Base-by-base conservation (phyloP, 2,113 vertebrate genomes). In the Emydocephalus ijimae region DNA sequence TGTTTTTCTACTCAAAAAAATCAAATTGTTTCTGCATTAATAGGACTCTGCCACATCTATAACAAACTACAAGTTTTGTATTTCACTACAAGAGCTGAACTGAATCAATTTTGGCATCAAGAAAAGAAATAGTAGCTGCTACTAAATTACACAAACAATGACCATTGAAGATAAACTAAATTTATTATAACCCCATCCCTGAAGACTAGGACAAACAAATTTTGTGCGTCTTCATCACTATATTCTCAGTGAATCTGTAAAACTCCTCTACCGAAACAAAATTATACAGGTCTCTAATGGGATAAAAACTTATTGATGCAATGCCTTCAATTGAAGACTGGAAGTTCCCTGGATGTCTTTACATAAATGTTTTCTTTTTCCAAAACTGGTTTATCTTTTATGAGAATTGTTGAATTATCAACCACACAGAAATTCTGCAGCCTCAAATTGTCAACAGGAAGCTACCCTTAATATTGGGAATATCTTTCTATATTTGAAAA, bases 31-130 rank as follows among this genome's bases (percentile, higher is more conserved):
- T 69, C n/a, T 95, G 64, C 0, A 0, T 6, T 52, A 89, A 26
- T 0, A 0, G 2, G 7, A 11, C 55, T 87, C 20, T 11, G 50
- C 3, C 94, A 48, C 89, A 88, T 34, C 10, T 89, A 29, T 9
- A 45, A 21, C 34, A 6, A 6, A 56, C 3, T 89, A 1, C 69
- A 0, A 0, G n/a, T 45, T 57, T 88, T 55, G 90, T 18, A 88
- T 74, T 2, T 6, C 81, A 57, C 1, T 20, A 89, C 20, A 81
- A 81, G 18, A 43, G 74, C 34, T 81, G 34, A 81, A 81, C 34
- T 81, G 18, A 81, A 81, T 81, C 15, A 43, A 81, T 21, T 81
- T 43, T 81, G 43, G 7, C 7, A 89, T 89, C 5, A 89, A 48
- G 9, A 57, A 61, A 43, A 89, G 3, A 15, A 61, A 61, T 14